Evolutionary conservation across 2,797 vertebrate genomes (phyloP).

Genomic region (Lacerta agilis): DNA sequence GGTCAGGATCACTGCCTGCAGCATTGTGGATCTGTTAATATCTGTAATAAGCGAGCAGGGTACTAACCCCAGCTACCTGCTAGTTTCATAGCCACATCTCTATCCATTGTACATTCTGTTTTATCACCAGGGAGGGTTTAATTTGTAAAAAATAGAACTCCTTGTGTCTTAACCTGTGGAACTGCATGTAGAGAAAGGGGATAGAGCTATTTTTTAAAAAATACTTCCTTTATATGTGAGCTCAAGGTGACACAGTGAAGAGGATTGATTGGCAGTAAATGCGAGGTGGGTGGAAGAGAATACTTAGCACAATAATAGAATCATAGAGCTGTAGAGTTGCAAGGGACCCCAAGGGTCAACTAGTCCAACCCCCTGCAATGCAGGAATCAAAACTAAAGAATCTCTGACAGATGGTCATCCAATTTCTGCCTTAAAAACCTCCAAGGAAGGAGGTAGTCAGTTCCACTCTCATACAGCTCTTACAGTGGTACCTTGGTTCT

Average conservation of each 20-base stretch:
- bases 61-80: not conserved
- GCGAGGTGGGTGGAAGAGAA: not conserved
- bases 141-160: not conserved
- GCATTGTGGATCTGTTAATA: slow-evolving; percentile 52
- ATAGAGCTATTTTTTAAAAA: not conserved
- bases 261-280: not conserved
- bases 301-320: not conserved
- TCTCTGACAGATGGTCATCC: too few species aligned
- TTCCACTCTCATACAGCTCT: too few species aligned
- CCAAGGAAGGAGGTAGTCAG: too few species aligned
- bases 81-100: not conserved
- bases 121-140: not conserved
- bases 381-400: too few species aligned
- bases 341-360: too few species aligned
- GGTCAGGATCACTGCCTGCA: slow-evolving; percentile 39
- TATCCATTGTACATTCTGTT: not conserved
- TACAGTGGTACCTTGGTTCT: too few species aligned
- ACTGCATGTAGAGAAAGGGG: not conserved
- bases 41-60: slow-evolving; percentile 24
- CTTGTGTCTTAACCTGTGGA: not conserved
- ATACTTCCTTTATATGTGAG: too few species aligned
- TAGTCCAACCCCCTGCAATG: too few species aligned
- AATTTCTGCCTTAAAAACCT: too few species aligned
- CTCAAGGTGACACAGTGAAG: not conserved
- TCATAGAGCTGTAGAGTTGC: too few species aligned